Evolutionary conservation across 1,140 invertebrate genomes (phyloP).

Genomic region (Sycophila sp.): DNA sequence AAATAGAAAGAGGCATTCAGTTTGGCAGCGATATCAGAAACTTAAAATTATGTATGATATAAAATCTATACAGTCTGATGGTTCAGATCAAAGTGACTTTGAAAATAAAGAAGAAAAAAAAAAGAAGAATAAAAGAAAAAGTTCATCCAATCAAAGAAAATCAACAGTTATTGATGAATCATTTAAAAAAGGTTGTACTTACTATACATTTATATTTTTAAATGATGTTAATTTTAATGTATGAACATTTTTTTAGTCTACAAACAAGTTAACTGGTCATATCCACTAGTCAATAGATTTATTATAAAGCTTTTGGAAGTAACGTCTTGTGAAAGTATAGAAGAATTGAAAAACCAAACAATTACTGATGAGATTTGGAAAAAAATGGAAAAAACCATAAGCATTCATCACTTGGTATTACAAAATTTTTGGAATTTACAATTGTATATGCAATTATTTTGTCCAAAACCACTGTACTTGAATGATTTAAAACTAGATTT

Average conservation of each 20-base stretch:
- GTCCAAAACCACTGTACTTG: conserved; percentile 46
- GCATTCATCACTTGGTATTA: conserved; percentile 42
- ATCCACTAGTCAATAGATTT: conserved; percentile 41
- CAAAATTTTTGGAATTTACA: conserved; percentile 49
- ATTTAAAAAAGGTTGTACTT: neutral
- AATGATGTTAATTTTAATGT: neutral
- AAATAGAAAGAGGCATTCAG: conserved; percentile 39
- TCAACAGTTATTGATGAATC: neutral
- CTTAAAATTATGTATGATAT: conserved; percentile 28
- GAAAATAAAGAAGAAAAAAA: neutral
- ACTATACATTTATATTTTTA: neutral
- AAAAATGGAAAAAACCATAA: conserved; percentile 49
- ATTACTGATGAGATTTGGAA: conserved; percentile 47
- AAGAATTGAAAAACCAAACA: conserved; percentile 28
- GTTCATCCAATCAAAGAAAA: neutral
- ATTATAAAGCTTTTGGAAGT: conserved; percentile 43
- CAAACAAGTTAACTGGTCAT: conserved; percentile 37
- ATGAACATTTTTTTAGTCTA: conserved; percentile 26
- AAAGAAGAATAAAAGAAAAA: neutral
- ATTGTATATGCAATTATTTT: conserved; percentile 58
- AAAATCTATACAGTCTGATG: neutral
- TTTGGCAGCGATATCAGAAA: conserved; percentile 40
- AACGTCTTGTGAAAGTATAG: neutral
- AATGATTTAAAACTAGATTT: conserved; percentile 56
- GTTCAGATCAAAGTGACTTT: neutral